Evolutionary conservation across 2,113 vertebrate genomes (phyloP), one percentile per base, ranked within the genome.

Genomic region (Hippocampus abdominalis): DNA sequence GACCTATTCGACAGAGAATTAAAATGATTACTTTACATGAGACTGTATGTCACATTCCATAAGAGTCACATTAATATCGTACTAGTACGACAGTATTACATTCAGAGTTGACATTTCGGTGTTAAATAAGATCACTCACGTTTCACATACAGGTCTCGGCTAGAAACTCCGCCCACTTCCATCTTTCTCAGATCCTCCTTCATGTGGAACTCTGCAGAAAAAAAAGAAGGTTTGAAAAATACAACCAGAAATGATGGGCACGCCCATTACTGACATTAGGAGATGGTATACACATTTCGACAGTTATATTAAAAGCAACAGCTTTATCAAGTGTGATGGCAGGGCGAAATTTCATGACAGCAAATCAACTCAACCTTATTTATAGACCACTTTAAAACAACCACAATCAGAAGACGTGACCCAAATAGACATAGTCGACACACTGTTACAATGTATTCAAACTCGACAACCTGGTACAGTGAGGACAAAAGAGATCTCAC

Each of bases 111-210:
- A 63, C 21, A 44, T 23, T 46, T 46, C 8, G 4, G 39, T 64
- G 4, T 23, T 42, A 64, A 23, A 42, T 23, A n/a, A 23, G 12
- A 4, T n/a, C 9, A 84, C 96, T 97, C 83, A 99, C 97, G 91
- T 91, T 98, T 98, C n/a, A 95, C 94, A 44, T 98, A 99, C 56
- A 98, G 93, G 0, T 99, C 95, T 74, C 91, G 89, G 76, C 95
- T 96, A 46, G 95, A 95, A 66, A 96, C 91, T 0, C 95, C 96
- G 0, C 92, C 93, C 75, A 94, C 93, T 89, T 98, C 97, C 91
- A 97, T 32, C 79, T 95, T 96, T 84, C 95, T 80, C 72, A 95
- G 69, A 82, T 98, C 96, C 51, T 98, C 96, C 46, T 91, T 95
- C 73, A 97, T 94, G 0, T 96, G 96, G 1, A 98, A 99, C 70